Conservation (phyloP, 2,797 vertebrate genomes). For the Halcyon chelicuti region DNA sequence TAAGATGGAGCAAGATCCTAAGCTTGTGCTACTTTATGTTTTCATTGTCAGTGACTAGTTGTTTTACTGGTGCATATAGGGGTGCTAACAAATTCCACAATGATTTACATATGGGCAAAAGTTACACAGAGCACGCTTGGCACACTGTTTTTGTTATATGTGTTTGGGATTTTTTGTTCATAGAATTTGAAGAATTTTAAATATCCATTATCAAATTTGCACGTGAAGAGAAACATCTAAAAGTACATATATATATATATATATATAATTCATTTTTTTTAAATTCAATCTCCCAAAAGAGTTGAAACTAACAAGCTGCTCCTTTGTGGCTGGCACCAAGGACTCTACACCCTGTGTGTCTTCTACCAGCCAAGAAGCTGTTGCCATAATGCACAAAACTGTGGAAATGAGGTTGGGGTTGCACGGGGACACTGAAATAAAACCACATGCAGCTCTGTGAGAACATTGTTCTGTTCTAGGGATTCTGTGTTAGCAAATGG, state of each 20-base stretch:
- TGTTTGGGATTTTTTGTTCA: accelerated
- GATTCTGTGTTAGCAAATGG: neutral
- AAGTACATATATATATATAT: neutral
- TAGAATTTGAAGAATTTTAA: neutral
- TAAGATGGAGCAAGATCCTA: neutral
- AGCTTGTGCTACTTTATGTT: neutral
- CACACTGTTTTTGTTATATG: neutral
- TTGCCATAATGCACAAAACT: neutral
- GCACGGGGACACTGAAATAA: neutral
- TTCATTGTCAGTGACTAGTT: neutral
- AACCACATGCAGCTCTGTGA: neutral
- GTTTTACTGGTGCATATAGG: neutral
- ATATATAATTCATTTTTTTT: too few relatives aligned
- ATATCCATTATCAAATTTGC: neutral
- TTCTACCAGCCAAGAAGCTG: neutral
- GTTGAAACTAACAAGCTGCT: neutral
- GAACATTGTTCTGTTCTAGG: neutral
- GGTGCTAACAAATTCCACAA: neutral
- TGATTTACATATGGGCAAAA: neutral
- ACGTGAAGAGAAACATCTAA: neutral
- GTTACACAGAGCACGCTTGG: neutral
- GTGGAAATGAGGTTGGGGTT: neutral
- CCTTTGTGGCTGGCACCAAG: neutral
- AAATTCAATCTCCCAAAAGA: neutral
- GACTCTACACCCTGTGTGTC: neutral